A percentile compares a stretch with the other conserved stretches of the same genome.
phyloP scores from a whole-genome alignment of 2,797 vertebrate genomes.

The Pseudocheirus occidentalis region DNA sequence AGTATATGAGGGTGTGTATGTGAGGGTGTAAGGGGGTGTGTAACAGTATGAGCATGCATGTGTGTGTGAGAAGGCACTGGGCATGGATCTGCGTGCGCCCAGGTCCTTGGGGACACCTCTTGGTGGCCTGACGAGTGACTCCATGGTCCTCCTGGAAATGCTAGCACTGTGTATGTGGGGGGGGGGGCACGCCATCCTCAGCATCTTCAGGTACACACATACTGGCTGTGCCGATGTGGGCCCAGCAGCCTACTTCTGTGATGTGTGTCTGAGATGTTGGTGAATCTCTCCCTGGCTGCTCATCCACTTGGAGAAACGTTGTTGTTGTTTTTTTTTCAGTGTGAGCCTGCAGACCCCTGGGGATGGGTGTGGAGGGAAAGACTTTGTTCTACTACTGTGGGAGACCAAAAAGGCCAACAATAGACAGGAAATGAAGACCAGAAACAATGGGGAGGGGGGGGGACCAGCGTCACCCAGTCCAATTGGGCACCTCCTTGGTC shows the following conservation, averaged over 20 bases:
- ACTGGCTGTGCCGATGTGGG: too few species aligned
- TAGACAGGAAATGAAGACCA: background rate
- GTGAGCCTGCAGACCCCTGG: background rate
- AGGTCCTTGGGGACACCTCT: background rate
- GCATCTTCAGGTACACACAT: too few species aligned
- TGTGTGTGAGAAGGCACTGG: background rate
- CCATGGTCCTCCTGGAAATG: background rate
- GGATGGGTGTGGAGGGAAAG: background rate
- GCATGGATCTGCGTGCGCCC: background rate
- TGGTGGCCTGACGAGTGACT: too few species aligned
- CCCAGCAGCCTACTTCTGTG: too few species aligned
- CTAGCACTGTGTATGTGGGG: too few species aligned
- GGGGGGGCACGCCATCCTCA: too few species aligned
- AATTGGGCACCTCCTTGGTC: background rate
- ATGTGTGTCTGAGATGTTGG: fast-evolving
- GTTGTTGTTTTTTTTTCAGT: too few species aligned
- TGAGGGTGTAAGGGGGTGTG: background rate
- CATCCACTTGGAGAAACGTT: fast-evolving
- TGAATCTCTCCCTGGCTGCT: fast-evolving
- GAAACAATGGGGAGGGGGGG: background rate
- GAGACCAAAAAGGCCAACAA: background rate
- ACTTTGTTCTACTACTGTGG: background rate
- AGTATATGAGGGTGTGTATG: too few species aligned
- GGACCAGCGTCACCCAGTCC: too few species aligned
- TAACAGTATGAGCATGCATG: background rate